A percentile compares a stretch with the other conserved stretches of the same genome.
Conservation (phyloP, 2,888 invertebrate genomes). For the Aquatica leii region DNA sequence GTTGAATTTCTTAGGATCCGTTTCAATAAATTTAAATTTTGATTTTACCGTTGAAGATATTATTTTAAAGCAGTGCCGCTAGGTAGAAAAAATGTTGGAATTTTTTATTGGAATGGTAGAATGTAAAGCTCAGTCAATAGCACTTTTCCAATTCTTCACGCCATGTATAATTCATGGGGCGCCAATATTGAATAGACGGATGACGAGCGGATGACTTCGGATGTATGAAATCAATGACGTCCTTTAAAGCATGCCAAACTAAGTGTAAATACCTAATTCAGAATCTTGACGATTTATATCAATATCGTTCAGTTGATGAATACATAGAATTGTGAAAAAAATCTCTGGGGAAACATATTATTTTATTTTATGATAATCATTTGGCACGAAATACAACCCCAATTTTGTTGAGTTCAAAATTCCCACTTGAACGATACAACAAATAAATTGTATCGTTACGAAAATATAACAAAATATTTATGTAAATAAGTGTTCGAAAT, state of each 20-base stretch:
- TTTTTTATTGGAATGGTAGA: conserved; percentile 31
- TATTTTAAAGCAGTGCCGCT: conserved; percentile 7
- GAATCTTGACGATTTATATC: conserved; percentile 33
- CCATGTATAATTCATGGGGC: conserved; percentile 49
- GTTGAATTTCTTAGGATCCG: no score
- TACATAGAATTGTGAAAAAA: conserved; percentile 33
- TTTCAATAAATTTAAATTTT: conserved; percentile 11
- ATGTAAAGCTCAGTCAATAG: conserved; percentile 35
- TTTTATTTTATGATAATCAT: conserved; percentile 39
- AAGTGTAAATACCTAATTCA: conserved; percentile 46
- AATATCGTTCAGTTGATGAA: conserved; percentile 27
- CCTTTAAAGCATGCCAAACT: conserved; percentile 44
- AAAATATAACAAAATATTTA: conserved; percentile 26
- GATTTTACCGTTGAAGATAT: conserved; percentile 2
- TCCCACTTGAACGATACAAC: conserved; percentile 28
- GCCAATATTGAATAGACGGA: conserved; percentile 49
- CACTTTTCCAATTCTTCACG: conserved; percentile 46
- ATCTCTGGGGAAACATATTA: conserved; percentile 34
- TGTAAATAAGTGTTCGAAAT: conserved; percentile 21
- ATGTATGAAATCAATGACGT: conserved; percentile 48
- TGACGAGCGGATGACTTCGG: conserved; percentile 48
- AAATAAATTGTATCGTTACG: conserved; percentile 19
- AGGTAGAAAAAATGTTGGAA: conserved; percentile 3
- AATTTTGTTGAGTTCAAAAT: conserved; percentile 30
- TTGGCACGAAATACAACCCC: conserved; percentile 28